Base-by-base conservation (phyloP, 1,140 invertebrate species). In the Eufriesea mexicana region DNA sequence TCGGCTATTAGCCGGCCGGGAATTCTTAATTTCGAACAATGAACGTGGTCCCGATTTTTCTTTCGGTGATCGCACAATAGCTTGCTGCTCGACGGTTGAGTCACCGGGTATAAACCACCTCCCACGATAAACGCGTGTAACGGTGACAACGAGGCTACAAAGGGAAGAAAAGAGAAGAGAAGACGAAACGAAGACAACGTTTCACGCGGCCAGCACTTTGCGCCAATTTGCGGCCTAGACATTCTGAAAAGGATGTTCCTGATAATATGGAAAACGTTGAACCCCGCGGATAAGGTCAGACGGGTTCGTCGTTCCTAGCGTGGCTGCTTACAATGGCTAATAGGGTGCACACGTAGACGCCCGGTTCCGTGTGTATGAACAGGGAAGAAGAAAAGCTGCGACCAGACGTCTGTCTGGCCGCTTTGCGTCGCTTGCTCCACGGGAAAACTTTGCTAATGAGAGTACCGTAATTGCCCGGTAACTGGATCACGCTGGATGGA, bases 221-320 rank as follows among this genome's bases (percentile, higher is more conserved):
- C 84, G 79, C 82, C 89, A 92, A 92, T 92, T 91, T 89, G 87
- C 78, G 70, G 85, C 66, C 84, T 80, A 74, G 83, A 74, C 88
- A 83, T 90, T 86, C 87, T 90, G 90, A 91, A 89, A 90, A 92
- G 90, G 91, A 92, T 91, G 90, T 92, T 79, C 86, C 84, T 89
- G 90, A 91, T 92, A 89, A 89, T 77, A 84, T 83, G 87, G 84
- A 90, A 90, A 90, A 79, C 73, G 83, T 88, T 79, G 86, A 91
- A 86, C 84, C 18, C 73, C 59, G 45, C 47, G 64, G 82, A 84
- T 84, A 84, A 84, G 73, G 83, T 85, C 78, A 83, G 78, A 57
- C 81, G 71, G 80, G 73, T 80, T 82, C 64, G 79, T 71, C 84
- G 74, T 76, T 67, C 20, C 71, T 57, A 75, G 25, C 16, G 18